Evolutionary conservation across 2,113 vertebrate genomes (phyloP).

Genomic region (Neodontobutis hainanensis): DNA sequence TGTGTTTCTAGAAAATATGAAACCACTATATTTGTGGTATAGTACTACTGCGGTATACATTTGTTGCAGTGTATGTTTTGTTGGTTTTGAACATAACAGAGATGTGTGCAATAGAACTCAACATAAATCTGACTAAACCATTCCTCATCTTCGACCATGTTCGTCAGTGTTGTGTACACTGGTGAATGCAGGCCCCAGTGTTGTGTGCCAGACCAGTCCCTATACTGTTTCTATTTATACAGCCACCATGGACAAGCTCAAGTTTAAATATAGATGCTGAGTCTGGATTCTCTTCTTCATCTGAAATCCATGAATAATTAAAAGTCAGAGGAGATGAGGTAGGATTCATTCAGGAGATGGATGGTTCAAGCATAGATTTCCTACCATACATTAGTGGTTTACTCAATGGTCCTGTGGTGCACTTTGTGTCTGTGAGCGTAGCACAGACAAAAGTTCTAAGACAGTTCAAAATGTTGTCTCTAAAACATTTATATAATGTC

Average conservation of each 20-base stretch:
- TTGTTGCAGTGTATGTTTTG: no score
- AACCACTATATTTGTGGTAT: not conserved
- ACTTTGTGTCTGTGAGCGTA: constrained; percentile 41
- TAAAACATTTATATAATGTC: constrained; percentile 9
- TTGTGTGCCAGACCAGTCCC: constrained; percentile 47
- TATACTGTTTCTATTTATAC: constrained; percentile 77
- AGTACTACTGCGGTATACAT: not conserved
- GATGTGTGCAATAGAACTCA: no score
- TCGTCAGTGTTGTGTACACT: constrained; percentile 22
- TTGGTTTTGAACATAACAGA: no score
- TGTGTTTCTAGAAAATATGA: constrained; percentile 10
- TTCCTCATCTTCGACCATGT: constrained; percentile 11
- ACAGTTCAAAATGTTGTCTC: constrained; percentile 14
- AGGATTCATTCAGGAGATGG: constrained; percentile 73
- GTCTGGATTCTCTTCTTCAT: constrained; percentile 79
- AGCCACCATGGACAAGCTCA: constrained; percentile 60
- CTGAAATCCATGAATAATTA: constrained; percentile 79
- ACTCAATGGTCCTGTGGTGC: constrained; percentile 29
- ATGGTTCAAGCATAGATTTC: constrained; percentile 61
- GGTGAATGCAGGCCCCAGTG: constrained; percentile 50
- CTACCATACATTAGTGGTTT: constrained; percentile 43
- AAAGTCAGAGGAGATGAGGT: constrained; percentile 70
- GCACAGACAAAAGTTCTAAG: constrained; percentile 12
- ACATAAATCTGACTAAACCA: constrained; percentile 7
- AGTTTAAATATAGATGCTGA: constrained; percentile 80